A percentile compares a stretch with the other conserved stretches of the same genome.
phyloP scores from a whole-genome alignment of 2,888 invertebrate genomes.

The Spialia ferax region DNA sequence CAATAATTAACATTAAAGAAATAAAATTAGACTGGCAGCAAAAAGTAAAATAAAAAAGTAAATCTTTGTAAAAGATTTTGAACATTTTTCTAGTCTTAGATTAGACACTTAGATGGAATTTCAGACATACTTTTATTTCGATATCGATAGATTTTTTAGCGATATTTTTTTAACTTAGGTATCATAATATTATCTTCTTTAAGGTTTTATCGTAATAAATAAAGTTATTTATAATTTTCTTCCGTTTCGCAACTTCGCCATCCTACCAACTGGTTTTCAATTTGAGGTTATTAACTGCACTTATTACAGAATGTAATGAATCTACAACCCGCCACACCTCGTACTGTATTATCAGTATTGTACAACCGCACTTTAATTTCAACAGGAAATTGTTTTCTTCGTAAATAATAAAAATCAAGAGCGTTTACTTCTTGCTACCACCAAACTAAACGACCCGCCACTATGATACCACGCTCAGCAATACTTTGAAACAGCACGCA shows the following conservation, averaged over 20 bases:
- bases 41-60: too few relatives aligned
- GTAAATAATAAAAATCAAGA: constrained; percentile 63
- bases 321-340: constrained; percentile 8
- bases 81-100: too few relatives aligned
- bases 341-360: constrained; percentile 56
- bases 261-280: background rate
- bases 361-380: constrained; percentile 55
- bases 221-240: background rate
- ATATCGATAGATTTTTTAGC: too few relatives aligned
- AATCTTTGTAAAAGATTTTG: too few relatives aligned
- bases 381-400: constrained; percentile 69
- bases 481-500: background rate
- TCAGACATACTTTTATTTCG: too few relatives aligned
- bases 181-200: too few relatives aligned
- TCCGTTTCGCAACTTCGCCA: background rate
- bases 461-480: constrained; percentile 36
- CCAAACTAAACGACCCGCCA: constrained; percentile 49
- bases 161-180: too few relatives aligned
- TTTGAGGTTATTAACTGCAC: background rate
- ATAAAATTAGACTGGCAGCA: too few relatives aligned
- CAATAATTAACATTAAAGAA: too few relatives aligned
- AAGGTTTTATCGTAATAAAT: background rate
- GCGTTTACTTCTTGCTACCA: constrained; percentile 59
- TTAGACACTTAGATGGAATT: too few relatives aligned
- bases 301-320: background rate